Conservation (phyloP, 2,113 vertebrate genomes). For the Sinocyclocheilus maitianheensis region DNA sequence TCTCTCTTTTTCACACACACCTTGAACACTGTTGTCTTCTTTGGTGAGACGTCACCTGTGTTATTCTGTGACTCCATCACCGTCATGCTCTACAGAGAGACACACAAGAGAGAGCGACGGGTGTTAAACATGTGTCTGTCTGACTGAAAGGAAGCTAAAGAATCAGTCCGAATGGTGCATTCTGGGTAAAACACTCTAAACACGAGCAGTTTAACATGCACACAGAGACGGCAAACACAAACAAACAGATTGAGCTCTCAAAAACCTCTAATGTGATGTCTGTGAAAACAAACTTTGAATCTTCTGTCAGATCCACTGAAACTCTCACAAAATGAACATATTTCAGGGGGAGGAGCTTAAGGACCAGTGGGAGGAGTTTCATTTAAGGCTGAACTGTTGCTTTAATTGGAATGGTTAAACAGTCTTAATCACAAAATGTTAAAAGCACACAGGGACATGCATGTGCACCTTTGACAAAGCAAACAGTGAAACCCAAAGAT, state of each 20-base stretch:
- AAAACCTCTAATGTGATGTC: not conserved
- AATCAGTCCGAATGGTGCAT: not conserved
- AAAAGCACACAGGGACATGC: not conserved
- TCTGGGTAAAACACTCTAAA: not conserved
- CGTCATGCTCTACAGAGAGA: constrained; percentile 83
- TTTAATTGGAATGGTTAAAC: not conserved
- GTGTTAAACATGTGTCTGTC: not conserved
- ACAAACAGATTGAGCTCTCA: not conserved
- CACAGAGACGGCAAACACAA: not conserved
- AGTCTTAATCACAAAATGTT: not conserved
- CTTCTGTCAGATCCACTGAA: not conserved
- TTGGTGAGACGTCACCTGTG: constrained; percentile 92
- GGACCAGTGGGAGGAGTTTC: not conserved
- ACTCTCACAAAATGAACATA: not conserved
- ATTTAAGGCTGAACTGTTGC: not conserved
- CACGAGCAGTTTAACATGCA: not conserved
- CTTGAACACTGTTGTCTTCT: constrained; percentile 96
- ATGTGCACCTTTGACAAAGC: not conserved
- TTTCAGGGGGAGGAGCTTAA: not conserved
- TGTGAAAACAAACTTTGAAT: not conserved
- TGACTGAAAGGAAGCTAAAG: not conserved
- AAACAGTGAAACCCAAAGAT: not conserved
- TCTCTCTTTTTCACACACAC: constrained; percentile 62
- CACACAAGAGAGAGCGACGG: constrained; percentile 37
- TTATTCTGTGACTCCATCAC: constrained; percentile 96